Base-by-base conservation (phyloP, 2,797 vertebrate species). In the Rhinophrynus dorsalis region DNA sequence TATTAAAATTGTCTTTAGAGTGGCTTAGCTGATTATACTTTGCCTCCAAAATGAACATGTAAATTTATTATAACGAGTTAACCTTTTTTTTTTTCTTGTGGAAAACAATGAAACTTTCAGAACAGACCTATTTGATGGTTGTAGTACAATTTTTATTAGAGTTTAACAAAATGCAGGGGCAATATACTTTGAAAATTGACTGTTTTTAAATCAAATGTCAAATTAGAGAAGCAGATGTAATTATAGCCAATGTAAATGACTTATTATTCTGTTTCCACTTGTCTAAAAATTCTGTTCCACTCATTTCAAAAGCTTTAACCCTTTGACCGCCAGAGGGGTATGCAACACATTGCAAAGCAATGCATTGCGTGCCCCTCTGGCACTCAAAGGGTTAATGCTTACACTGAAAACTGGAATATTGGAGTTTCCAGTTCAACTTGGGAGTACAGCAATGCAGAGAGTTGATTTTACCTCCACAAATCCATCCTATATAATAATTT, bases 1-100 rank as follows among this genome's bases (percentile, higher is more conserved):
- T 89, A 89, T 90, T 88, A 89, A 89, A 88, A 88, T 86, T 84
- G 89, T 89, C 84, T 72, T 88, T 85, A 84, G 88, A 90, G 81
- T 81, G 80, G 81, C 78, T 85, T 83, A 83, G 79, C 83, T 90
- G 83, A 86, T 90, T 86, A 88, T 62, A 64, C 80, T 82, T 77
- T 81, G 81, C 78, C 75, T 77, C 76, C 74, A 76, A 82, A 88
- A 85, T 85, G 74, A 88, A 85, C 82, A 84, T 82, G 82, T 84
- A 81, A 79, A 74, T 83, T 87, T 85, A 82, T 86, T 84, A 58
- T 58, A 74, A 59, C 60, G 15, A 51, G 52, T 63, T 58, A 74
- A 50, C 40, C 23, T 27, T 40, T 64, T 63, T 68, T 66, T 61
- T 21, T 51, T 21, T 12, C 23, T 29, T 17, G 52, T 40, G 47